Percentiles rank a stretch among this genome's conserved stretches.
Evolutionary conservation across 1,140 invertebrate genomes (phyloP).

Genomic region (Ladona fulva): DNA sequence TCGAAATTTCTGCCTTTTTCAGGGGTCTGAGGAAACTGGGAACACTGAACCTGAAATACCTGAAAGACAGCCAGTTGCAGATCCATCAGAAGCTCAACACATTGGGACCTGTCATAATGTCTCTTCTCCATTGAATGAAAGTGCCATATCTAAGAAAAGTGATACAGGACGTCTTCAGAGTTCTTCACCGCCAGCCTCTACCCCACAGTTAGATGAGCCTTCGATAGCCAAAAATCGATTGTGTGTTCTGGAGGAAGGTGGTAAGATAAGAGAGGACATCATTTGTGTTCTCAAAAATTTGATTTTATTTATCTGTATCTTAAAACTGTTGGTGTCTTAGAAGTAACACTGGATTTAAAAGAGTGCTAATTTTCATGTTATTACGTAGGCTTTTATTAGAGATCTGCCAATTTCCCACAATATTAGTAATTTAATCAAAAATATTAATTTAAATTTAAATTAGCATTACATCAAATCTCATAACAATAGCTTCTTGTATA

Average conservation of each 20-base stretch:
- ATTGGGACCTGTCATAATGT: background rate
- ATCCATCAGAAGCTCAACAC: background rate
- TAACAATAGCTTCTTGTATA: no score
- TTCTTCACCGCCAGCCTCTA: background rate
- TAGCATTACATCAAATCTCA: no score
- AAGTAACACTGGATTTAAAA: no score
- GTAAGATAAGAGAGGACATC: background rate
- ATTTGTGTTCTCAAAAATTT: no score
- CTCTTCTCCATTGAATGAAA: background rate
- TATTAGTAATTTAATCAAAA: no score
- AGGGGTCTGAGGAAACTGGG: background rate
- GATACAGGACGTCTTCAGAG: background rate
- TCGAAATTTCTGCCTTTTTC: background rate
- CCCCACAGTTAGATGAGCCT: background rate
- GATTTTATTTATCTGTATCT: no score
- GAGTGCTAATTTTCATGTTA: no score
- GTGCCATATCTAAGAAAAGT: background rate
- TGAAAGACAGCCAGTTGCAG: background rate
- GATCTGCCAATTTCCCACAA: no score
- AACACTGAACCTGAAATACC: background rate
- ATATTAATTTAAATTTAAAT: no score
- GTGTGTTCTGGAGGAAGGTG: background rate
- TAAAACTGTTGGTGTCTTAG: no score
- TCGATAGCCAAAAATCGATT: background rate
- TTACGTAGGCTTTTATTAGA: no score